Evolutionary conservation across 2,888 invertebrate genomes (phyloP).

Genomic region (Athetis lepigone): DNA sequence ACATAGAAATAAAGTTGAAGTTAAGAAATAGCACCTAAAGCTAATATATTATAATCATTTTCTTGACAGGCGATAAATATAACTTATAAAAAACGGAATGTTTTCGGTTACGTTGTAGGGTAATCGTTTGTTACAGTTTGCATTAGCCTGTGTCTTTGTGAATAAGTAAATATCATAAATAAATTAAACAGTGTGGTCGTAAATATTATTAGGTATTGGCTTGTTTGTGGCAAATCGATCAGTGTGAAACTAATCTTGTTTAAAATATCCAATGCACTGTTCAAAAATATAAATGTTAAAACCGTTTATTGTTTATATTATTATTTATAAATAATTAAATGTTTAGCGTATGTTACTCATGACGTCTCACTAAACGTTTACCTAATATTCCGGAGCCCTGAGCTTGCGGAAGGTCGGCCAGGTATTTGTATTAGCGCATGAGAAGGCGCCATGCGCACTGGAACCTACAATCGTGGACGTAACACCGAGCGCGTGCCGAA

Average conservation of each 20-base stretch:
- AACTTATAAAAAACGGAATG: not conserved
- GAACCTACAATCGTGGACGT: conserved; percentile 16
- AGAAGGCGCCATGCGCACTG: conserved; percentile 21
- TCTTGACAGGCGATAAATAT: conserved; percentile 9
- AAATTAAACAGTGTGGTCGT: conserved; percentile 28
- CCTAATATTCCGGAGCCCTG: conserved; percentile 30
- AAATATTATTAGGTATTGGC: conserved; percentile 34
- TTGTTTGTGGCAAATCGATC: conserved; percentile 31
- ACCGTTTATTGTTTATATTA: conserved; percentile 43
- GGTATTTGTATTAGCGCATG: conserved; percentile 23
- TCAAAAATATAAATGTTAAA: conserved; percentile 45
- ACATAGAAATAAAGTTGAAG: conserved; percentile 8
- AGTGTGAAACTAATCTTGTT: conserved; percentile 20
- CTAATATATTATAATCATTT: not conserved
- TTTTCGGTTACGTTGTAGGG: conserved; percentile 6
- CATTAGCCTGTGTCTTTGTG: conserved; percentile 13
- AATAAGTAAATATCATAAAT: conserved; percentile 21
- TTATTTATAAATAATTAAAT: conserved; percentile 43
- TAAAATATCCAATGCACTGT: conserved; percentile 38
- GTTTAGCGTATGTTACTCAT: conserved; percentile 24
- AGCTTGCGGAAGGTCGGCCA: conserved; percentile 32
- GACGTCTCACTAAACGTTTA: conserved; percentile 20
- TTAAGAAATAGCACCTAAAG: conserved; percentile 21
- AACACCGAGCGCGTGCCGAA: conserved; percentile 2
- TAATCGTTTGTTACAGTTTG: conserved; percentile 24